These are phyloP conservation scores for Polymixis flavicincta DNA, from an alignment of 2,888 invertebrate species.

Conservation along the genomic window DNA sequence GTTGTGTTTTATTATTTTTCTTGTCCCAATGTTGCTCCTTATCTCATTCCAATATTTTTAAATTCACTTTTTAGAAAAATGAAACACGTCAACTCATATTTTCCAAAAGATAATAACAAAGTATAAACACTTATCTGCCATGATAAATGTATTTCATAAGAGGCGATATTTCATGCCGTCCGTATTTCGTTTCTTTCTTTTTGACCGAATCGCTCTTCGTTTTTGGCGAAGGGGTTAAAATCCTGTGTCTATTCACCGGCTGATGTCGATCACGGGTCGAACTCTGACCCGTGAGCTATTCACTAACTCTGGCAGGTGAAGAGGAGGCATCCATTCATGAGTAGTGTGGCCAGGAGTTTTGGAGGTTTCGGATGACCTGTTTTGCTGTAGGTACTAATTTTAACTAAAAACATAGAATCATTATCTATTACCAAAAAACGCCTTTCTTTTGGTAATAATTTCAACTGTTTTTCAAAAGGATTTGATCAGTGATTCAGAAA, in stretches of 20 bases:
- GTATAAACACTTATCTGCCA: conserved; percentile 27
- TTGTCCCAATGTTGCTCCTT: not conserved
- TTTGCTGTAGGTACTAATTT: not conserved
- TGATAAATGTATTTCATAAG: conserved; percentile 33
- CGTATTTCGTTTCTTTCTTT: conserved; percentile 30
- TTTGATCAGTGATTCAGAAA: no score
- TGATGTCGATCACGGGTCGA: conserved; percentile 71
- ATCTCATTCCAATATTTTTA: not conserved
- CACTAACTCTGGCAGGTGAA: conserved; percentile 71
- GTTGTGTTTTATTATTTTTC: not conserved
- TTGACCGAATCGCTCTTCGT: conserved; percentile 39
- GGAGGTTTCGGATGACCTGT: not conserved
- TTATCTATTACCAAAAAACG: no score
- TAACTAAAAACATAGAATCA: no score
- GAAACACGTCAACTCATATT: not conserved
- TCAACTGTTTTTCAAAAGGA: no score
- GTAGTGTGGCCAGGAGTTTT: conserved; percentile 47
- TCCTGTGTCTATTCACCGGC: conserved; percentile 65
- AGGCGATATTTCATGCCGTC: conserved; percentile 21
- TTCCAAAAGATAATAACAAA: conserved; percentile 6
- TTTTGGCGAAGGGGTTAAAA: conserved; percentile 65
- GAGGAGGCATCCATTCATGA: conserved; percentile 69
- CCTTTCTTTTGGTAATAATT: no score
- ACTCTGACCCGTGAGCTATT: conserved; percentile 68
- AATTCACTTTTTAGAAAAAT: not conserved